Base-by-base conservation (phyloP, 2,797 vertebrate genomes). In the Trachops cirrhosus region DNA sequence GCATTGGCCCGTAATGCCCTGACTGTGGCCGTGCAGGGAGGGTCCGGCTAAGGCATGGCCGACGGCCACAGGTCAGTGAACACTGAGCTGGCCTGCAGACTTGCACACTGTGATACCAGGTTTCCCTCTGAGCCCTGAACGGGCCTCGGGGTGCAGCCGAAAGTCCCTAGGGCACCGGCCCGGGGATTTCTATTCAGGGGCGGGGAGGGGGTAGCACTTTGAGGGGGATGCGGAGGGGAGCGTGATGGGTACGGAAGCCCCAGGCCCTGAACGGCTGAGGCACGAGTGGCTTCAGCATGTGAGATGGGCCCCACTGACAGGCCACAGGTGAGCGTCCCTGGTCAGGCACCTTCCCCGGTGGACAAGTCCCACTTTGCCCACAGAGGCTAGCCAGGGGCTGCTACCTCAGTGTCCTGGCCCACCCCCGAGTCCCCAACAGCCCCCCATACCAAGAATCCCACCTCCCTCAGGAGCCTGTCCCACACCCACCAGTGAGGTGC, bases 21-120 rank as follows among this genome's bases (percentile, higher is more conserved):
- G 16, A 62, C 24, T 0, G 3, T 16, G 22, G 75, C 57, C 11
- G 5, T 15, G 59, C 29, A 5, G 41, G 8, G 26, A 54, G 18
- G 22, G 48, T 19, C 54, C 48, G 67, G 29, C n/a, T 9, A 21
- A 70, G 57, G 50, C 10, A 7, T 0, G 8, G 64, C 32, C 34
- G 46, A 41, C 0, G 16, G 26, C 37, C 39, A 16, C 3, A 0
- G 12, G 22, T 18, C 11, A 37, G 19, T 19, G 34, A 10, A 16
- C 5, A 1, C 1, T 14, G n/a, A 19, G 24, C 16, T 5, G 39
- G 64, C 52, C 75, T 14, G 6, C 9, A 14, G 50, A 86, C 48
- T 41, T 32, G 14, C 10, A 15, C 6, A 29, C n/a, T 44, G 44
- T 54, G n/a, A 64, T 9, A 29, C 9, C 3, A 29, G 39, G 85